Percentiles rank a stretch among this genome's conserved stretches.
Conservation (phyloP, 2,113 vertebrate genomes). For the Girardinichthys multiradiatus region DNA sequence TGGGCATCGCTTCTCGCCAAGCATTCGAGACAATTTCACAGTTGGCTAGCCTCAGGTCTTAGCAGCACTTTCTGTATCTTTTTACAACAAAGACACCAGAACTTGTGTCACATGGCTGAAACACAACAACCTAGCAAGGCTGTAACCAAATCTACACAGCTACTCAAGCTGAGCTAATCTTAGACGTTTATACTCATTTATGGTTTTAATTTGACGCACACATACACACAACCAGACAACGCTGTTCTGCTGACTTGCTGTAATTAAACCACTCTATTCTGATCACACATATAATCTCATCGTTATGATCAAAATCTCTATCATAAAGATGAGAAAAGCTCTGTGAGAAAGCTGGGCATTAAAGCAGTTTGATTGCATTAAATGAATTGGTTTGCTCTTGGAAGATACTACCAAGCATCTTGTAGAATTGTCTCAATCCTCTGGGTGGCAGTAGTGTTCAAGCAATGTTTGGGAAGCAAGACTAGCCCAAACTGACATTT, state of each 20-base stretch:
- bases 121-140: constrained; percentile 56
- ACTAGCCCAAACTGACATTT: constrained; percentile 26
- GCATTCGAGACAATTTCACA: constrained; percentile 76
- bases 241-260: constrained; percentile 19
- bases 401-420: constrained; percentile 1
- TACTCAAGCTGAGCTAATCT: constrained; percentile 67
- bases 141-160: constrained; percentile 64
- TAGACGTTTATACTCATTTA: constrained; percentile 50
- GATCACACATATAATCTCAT: constrained; percentile 41
- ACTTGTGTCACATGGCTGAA: constrained; percentile 59
- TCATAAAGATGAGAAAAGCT: background rate
- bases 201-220: constrained; percentile 18
- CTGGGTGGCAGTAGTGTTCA: constrained; percentile 74
- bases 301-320: constrained; percentile 32
- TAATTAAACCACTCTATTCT: constrained; percentile 53
- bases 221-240: constrained; percentile 17
- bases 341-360: background rate
- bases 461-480: constrained; percentile 40
- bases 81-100: constrained; percentile 61
- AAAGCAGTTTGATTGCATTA: background rate
- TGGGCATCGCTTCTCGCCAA: constrained; percentile 53
- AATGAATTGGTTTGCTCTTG: background rate
- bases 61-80: constrained; percentile 64
- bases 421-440: constrained; percentile 54
- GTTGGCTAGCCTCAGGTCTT: constrained; percentile 74